Percentiles rank a stretch among this genome's conserved stretches.
phyloP scores from a whole-genome alignment of 2,888 invertebrate genomes.

The Unio delphinus region DNA sequence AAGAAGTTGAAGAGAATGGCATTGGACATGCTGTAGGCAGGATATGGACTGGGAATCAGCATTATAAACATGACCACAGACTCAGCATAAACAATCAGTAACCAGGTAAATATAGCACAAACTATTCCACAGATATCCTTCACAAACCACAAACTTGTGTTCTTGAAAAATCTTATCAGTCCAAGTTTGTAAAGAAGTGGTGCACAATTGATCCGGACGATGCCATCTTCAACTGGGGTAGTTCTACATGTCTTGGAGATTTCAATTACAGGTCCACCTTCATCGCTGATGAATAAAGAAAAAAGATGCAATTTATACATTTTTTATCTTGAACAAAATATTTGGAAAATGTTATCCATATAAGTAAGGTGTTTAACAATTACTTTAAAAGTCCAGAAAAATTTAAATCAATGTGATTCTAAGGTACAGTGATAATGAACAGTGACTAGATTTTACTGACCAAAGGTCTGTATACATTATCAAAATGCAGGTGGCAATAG shows the following conservation, averaged over 20 bases:
- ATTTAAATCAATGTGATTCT: slow-evolving; percentile 5
- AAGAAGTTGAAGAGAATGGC: slow-evolving; percentile 85
- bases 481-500: no score
- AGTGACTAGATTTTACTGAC: no score
- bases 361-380: slow-evolving; percentile 23
- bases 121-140: slow-evolving; percentile 89
- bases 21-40: slow-evolving; percentile 75
- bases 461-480: no score
- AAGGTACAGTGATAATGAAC: no score
- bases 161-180: slow-evolving; percentile 31
- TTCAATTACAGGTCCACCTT: slow-evolving; percentile 13
- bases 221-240: slow-evolving; percentile 51
- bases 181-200: slow-evolving; percentile 59
- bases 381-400: slow-evolving; percentile 10
- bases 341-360: slow-evolving; percentile 7
- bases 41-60: slow-evolving; percentile 86
- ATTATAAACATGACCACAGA: slow-evolving; percentile 86
- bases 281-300: slow-evolving; percentile 9
- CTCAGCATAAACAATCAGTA: slow-evolving; percentile 87
- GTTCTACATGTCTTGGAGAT: slow-evolving; percentile 18
- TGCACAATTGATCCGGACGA: slow-evolving; percentile 60
- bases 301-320: background rate
- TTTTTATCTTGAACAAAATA: no score
- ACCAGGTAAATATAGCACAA: slow-evolving; percentile 86
- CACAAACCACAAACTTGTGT: slow-evolving; percentile 78